Conservation (phyloP, 2,888 invertebrate species). For the Heteropelma amictum region DNA sequence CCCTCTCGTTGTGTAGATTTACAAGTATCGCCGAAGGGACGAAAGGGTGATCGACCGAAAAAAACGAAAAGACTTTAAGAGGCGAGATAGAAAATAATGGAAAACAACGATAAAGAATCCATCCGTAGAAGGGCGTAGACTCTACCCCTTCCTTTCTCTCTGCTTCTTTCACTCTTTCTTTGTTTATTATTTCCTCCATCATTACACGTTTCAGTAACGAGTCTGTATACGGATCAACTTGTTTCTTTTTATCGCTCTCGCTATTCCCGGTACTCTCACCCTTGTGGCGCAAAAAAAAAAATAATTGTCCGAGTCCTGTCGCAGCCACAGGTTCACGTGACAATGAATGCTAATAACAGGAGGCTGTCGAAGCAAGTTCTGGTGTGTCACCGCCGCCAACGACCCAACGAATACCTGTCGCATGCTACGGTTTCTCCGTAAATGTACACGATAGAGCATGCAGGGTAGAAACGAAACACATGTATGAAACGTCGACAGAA, state of each 20-base stretch:
- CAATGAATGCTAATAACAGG: slow-evolving; percentile 58
- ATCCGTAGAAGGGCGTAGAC: too few relatives aligned
- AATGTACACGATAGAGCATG: too few relatives aligned
- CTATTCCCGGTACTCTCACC: not conserved
- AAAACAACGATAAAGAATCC: too few relatives aligned
- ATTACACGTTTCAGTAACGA: slow-evolving; percentile 4
- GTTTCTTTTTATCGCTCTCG: not conserved
- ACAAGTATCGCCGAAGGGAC: slow-evolving; percentile 42
- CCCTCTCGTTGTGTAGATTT: slow-evolving; percentile 3
- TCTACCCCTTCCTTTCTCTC: too few relatives aligned
- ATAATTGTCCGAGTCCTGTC: slow-evolving; percentile 9
- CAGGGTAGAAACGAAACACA: too few relatives aligned
- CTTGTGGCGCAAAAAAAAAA: not conserved
- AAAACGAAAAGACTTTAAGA: not conserved
- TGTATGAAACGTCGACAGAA: too few relatives aligned
- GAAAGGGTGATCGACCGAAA: not conserved
- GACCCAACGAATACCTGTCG: too few relatives aligned
- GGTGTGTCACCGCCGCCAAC: not conserved
- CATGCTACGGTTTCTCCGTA: too few relatives aligned
- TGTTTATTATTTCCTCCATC: too few relatives aligned
- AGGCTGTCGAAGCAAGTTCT: not conserved
- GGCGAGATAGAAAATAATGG: not conserved
- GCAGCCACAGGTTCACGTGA: slow-evolving; percentile 40
- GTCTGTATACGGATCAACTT: not conserved
- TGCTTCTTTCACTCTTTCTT: too few relatives aligned